These are phyloP conservation scores for Chrysochloris asiatica DNA, from an alignment of 2,113 vertebrate genomes.

Conservation along the genomic window DNA sequence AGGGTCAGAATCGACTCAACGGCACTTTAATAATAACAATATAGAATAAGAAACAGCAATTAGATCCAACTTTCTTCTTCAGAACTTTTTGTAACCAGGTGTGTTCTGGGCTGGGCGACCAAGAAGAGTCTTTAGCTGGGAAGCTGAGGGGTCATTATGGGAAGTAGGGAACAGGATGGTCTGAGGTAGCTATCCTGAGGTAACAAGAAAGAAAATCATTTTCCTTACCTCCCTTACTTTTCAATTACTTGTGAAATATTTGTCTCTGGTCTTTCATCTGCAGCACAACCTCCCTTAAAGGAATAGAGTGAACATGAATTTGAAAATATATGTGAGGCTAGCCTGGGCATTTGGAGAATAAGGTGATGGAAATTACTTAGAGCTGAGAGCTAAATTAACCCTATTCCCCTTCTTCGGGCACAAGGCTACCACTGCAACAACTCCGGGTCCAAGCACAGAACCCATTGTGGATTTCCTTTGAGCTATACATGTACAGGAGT, in stretches of 20 bases:
- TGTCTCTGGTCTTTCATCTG: conserved; percentile 24
- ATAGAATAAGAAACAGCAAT: conserved; percentile 30
- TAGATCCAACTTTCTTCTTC: conserved; percentile 30
- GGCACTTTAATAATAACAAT: too few relatives aligned
- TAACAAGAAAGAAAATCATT: conserved; percentile 9
- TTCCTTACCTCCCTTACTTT: conserved; percentile 19
- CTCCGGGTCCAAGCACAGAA: background rate
- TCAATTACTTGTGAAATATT: conserved; percentile 37
- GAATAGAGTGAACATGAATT: conserved; percentile 6
- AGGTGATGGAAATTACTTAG: background rate
- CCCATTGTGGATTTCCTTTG: background rate
- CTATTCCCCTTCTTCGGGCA: background rate
- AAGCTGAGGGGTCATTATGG: background rate
- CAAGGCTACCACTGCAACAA: background rate
- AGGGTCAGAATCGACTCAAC: too few relatives aligned
- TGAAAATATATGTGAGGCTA: conserved; percentile 9
- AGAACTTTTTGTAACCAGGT: conserved; percentile 6
- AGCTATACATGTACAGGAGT: background rate
- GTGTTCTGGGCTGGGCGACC: background rate
- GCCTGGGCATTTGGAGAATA: background rate
- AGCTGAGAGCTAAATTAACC: background rate
- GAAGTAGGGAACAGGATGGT: background rate
- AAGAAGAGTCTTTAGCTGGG: background rate
- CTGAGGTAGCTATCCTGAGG: background rate
- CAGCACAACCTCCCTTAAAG: background rate